phyloP scores from a whole-genome alignment of 2,113 vertebrate genomes.

The Oryzias javanicus region DNA sequence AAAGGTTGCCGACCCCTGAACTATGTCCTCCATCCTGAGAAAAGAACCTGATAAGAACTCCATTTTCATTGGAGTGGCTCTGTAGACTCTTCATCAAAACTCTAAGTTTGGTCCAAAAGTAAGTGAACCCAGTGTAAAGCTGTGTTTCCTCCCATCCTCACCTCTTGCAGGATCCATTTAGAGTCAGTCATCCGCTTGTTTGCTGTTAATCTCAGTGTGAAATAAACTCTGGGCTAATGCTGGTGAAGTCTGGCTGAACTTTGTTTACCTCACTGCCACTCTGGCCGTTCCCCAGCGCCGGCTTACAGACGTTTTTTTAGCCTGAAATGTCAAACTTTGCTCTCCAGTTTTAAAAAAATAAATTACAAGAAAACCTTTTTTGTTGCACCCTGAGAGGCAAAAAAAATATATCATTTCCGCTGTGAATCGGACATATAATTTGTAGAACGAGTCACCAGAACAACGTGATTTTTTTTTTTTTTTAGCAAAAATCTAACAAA shows the following conservation, averaged over 20 bases:
- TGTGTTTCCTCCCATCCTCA: not conserved
- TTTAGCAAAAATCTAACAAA: slow-evolving; percentile 14
- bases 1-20: no score
- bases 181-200: slow-evolving; percentile 11
- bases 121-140: not conserved
- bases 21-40: no score
- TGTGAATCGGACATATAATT: slow-evolving; percentile 6
- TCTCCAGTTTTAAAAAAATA: slow-evolving; percentile 12
- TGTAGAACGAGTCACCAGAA: slow-evolving; percentile 26
- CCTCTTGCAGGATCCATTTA: not conserved
- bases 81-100: not conserved
- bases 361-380: not conserved
- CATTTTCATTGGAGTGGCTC: no score
- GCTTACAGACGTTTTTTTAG: slow-evolving; percentile 33
- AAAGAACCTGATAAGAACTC: no score
- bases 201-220: slow-evolving; percentile 6
- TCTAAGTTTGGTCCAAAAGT: not conserved
- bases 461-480: not conserved
- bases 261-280: slow-evolving; percentile 21
- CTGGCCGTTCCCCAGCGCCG: not conserved
- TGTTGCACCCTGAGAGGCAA: not conserved
- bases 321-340: slow-evolving; percentile 33
- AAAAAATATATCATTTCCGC: slow-evolving; percentile 4
- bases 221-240: slow-evolving; percentile 20
- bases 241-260: slow-evolving; percentile 7